Conservation (phyloP, 2,113 vertebrate genomes). For the Pongo abelii region DNA sequence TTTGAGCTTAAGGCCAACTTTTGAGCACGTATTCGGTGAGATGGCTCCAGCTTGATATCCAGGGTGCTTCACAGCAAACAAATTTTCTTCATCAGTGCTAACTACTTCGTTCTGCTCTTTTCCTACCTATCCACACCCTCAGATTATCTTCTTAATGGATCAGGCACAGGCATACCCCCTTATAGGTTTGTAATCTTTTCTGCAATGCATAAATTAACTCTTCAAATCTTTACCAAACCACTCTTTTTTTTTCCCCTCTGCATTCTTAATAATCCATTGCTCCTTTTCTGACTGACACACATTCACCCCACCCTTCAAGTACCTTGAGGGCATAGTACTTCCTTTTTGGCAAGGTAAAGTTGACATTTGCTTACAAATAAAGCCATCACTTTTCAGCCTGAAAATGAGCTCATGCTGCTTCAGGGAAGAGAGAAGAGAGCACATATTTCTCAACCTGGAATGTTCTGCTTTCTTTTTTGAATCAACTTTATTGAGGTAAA, state of each 20-base stretch:
- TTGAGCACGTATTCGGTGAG: background rate
- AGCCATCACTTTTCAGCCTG: constrained; percentile 8
- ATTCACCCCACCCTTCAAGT: background rate
- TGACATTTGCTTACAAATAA: constrained; percentile 60
- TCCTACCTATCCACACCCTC: background rate
- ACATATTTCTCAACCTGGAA: constrained; percentile 16
- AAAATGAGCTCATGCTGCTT: constrained; percentile 7
- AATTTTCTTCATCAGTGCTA: background rate
- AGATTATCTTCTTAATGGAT: constrained; percentile 49
- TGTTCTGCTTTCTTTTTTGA: constrained; percentile 21
- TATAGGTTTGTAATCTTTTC: background rate
- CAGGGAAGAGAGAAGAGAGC: background rate
- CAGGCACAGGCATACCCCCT: background rate
- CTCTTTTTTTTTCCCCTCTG: background rate
- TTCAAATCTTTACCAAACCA: background rate
- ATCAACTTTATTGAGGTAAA: constrained; percentile 18
- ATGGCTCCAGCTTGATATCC: background rate
- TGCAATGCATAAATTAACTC: constrained; percentile 24
- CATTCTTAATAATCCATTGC: constrained; percentile 23
- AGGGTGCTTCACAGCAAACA: background rate
- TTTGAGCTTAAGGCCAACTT: background rate
- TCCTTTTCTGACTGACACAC: background rate
- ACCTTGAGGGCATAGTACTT: background rate
- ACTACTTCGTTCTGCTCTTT: constrained; percentile 8
- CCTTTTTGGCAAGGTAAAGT: constrained; percentile 44